Base-by-base conservation (phyloP, 1,140 invertebrate species). In the Euglossa dilemma region DNA sequence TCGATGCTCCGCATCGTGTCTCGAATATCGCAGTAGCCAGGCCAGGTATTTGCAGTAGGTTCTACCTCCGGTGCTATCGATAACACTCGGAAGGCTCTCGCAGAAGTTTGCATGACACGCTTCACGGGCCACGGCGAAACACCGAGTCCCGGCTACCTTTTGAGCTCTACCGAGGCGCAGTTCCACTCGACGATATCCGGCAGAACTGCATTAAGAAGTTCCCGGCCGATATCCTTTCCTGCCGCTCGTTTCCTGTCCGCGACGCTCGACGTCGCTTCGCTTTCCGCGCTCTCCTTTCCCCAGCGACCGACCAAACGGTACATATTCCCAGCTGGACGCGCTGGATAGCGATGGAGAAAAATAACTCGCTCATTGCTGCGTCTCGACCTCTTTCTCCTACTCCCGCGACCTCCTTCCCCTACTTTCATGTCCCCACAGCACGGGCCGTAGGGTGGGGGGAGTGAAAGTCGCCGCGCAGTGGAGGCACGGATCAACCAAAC, bases 71-170 rank as follows among this genome's bases (percentile, higher is more conserved):
- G 79, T 61, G 50, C 83, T 77, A 80, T 86, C 81, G 85, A 87
- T 87, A 87, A 77, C 85, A 77, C 80, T 75, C 25, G 43, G 71
- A 71, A 50, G 47, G 57, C 54, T 79, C 80, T 72, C 67, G 56
- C 69, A 80, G 71, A 87, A 87, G 70, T 87, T 87, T 87, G 86
- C 85, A 64, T 66, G 81, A 61, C 81, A 87, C 85, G 85, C 61
- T 77, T 54, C 67, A 52, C 72, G 52, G 54, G 61, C 47, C 76
- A 75, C 85, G 78, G 84, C 80, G 85, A 87, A 87, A 87, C 84
- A 87, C 79, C 1, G 59, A 84, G 72, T 72, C 72, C 50, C 66
- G 4, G 61, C 47, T 87, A 80, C 54, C 85, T 75, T 87, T 84
- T 87, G 47, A 85, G 86, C 80, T 87, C 86, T 86, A 52, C 77